These are phyloP conservation scores for Lasioglossum baleicum DNA, from an alignment of 1,140 invertebrate species.

Conservation along the genomic window DNA sequence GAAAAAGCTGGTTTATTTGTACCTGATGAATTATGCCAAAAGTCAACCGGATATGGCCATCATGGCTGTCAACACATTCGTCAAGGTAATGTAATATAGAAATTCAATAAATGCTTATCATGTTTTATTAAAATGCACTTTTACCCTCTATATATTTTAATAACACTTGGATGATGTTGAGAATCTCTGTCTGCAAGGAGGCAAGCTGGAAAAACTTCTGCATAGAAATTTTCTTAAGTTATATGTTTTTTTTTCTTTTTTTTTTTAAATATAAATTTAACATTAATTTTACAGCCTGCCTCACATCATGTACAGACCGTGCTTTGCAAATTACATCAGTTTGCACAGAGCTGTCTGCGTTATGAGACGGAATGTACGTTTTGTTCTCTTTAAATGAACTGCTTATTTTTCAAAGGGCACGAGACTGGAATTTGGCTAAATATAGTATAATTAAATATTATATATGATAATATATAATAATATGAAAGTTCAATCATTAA, in stretches of 20 bases:
- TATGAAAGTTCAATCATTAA: constrained; percentile 9
- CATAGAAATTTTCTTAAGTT: constrained; percentile 13
- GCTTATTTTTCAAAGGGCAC: constrained; percentile 80
- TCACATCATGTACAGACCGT: constrained; percentile 70
- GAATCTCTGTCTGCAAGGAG: constrained; percentile 68
- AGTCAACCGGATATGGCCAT: constrained; percentile 99
- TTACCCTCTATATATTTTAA: constrained; percentile 70
- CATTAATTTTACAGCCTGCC: constrained; percentile 68
- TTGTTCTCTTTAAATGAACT: constrained; percentile 69
- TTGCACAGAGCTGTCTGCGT: constrained; percentile 76
- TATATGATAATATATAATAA: constrained; percentile 13
- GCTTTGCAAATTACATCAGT: constrained; percentile 73
- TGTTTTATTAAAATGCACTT: constrained; percentile 73
- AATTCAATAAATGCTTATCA: constrained; percentile 52
- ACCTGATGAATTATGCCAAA: constrained; percentile 99
- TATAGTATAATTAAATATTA: background rate
- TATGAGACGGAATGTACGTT: constrained; percentile 75
- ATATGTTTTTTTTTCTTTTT: constrained; percentile 26
- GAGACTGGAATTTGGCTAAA: constrained; percentile 76
- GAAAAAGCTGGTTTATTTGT: constrained; percentile 99
- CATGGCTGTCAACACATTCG: constrained; percentile 99
- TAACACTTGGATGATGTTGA: constrained; percentile 66
- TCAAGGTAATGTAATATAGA: constrained; percentile 88
- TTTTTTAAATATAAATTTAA: constrained; percentile 42
- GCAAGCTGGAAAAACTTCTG: constrained; percentile 65